Evolutionary conservation across 2,113 vertebrate species (phyloP), one percentile per base, ranked within the genome.

Genomic region (Heteronetta atricapilla): DNA sequence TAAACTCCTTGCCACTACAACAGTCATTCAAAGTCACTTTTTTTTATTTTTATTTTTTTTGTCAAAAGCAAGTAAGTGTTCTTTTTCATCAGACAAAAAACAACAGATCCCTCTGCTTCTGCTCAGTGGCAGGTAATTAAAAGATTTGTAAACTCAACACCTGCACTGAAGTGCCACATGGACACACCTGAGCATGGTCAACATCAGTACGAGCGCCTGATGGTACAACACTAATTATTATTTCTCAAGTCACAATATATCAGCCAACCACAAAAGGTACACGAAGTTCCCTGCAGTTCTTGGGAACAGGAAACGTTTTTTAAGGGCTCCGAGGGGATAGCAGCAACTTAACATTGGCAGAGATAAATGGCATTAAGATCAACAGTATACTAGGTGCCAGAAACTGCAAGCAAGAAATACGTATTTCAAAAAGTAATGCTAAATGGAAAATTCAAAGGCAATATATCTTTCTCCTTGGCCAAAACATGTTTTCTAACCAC

Each of bases 371-470:
- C 42, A 77, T 20, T 50, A 88, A 76, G 44, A 88, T 66, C 29
- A 80, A 60, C 90, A 86, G 55, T 9, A 16, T 91, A 77, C 13
- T 11, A 3, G 1, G 12, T 58, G 34, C 40, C 70, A 69, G 1
- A 31, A 14, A 77, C 1, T 6, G 3, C 0, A 0, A 82, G 42
- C 36, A 66, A 88, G 50, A 91, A 76, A 76, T 19, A 38, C 0
- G 1, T 38, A 2, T 88, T 90, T 82, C 55, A 55, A 74, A 88
- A 50, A 69, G n/a, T 40, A 82, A 77, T 26, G 40, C 25, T 77
- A 77, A 85, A 60, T 25, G 26, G 26, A 79, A 91, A 76, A 88
- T 48, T 46, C 28, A 91, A 62, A 94, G 74, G 22, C 42, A 56
- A 22, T 13, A 38, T 23, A 50, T 36, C 46, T 62, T 42, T 55